Percentiles rank a stretch among this genome's conserved stretches.
Evolutionary conservation across 2,888 invertebrate genomes (phyloP).

Genomic region (Folsomia manolachei): DNA sequence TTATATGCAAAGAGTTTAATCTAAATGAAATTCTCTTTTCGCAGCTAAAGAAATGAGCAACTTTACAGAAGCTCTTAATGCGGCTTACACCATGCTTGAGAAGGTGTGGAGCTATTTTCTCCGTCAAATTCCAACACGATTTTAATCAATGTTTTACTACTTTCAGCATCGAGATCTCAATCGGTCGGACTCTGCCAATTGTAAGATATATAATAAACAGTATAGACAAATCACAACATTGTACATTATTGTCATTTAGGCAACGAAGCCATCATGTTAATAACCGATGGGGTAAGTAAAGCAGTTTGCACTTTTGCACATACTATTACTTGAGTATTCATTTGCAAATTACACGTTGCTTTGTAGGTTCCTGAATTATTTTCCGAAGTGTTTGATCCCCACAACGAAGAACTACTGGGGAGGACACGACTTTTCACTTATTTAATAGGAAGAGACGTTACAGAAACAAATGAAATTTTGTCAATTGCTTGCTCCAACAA

Average conservation of each 20-base stretch:
- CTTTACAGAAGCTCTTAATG: slow-evolving; percentile 73
- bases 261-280: slow-evolving; percentile 97
- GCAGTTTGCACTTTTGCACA: neutral
- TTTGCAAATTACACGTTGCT: neutral
- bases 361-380: slow-evolving; percentile 91
- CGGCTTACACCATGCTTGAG: slow-evolving; percentile 78
- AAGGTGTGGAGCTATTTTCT: slow-evolving; percentile 57
- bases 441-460: slow-evolving; percentile 92
- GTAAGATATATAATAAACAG: no score
- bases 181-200: slow-evolving; percentile 76
- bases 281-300: slow-evolving; percentile 62
- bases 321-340: neutral
- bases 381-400: slow-evolving; percentile 78
- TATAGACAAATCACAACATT: no score
- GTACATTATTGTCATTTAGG: no score
- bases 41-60: slow-evolving; percentile 81
- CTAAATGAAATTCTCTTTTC: no score
- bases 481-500: slow-evolving; percentile 99
- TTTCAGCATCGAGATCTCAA: slow-evolving; percentile 57
- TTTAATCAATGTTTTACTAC: slow-evolving; percentile 16
- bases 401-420: slow-evolving; percentile 59
- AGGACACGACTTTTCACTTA: slow-evolving; percentile 96
- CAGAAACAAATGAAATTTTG: slow-evolving; percentile 87
- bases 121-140: neutral
- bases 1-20: no score